Conservation (phyloP, 2,888 invertebrate genomes). For the Fissipunctia ypsillon region DNA sequence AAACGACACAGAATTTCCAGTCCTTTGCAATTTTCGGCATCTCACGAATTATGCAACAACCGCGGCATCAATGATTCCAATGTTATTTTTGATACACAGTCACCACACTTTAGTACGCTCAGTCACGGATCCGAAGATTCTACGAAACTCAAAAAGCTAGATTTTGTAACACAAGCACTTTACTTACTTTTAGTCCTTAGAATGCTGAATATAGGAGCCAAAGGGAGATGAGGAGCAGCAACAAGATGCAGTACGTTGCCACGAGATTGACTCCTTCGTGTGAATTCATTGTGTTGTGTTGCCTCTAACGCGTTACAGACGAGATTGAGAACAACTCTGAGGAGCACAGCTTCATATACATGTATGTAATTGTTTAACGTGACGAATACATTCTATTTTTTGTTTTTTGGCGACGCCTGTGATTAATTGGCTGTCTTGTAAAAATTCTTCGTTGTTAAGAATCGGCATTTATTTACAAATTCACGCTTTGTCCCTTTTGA, state of each 20-base stretch:
- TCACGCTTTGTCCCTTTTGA: constrained; percentile 48
- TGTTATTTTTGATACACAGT: constrained; percentile 63
- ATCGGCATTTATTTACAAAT: constrained; percentile 60
- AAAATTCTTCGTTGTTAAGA: constrained; percentile 61
- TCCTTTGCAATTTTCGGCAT: constrained; percentile 40
- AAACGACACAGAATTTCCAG: constrained; percentile 13
- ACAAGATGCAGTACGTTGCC: constrained; percentile 92
- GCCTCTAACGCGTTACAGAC: constrained; percentile 74
- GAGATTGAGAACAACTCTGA: constrained; percentile 78
- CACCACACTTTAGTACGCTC: constrained; percentile 56
- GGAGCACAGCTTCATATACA: constrained; percentile 76
- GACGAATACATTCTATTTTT: constrained; percentile 80
- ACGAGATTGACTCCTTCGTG: constrained; percentile 91
- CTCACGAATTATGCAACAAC: constrained; percentile 46
- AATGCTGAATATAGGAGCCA: constrained; percentile 93
- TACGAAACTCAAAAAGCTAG: constrained; percentile 22
- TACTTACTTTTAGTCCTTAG: constrained; percentile 77
- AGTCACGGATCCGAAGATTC: constrained; percentile 59
- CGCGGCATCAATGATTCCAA: constrained; percentile 57
- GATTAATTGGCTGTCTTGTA: constrained; percentile 82
- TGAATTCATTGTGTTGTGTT: constrained; percentile 80
- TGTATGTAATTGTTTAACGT: constrained; percentile 73
- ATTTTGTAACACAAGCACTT: constrained; percentile 46
- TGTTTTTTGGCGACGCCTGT: constrained; percentile 75
- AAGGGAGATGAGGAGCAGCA: constrained; percentile 91